A percentile compares a stretch with the other conserved stretches of the same genome.
Evolutionary conservation across 2,888 invertebrate genomes (phyloP).

Genomic region (Maniola hyperantus): DNA sequence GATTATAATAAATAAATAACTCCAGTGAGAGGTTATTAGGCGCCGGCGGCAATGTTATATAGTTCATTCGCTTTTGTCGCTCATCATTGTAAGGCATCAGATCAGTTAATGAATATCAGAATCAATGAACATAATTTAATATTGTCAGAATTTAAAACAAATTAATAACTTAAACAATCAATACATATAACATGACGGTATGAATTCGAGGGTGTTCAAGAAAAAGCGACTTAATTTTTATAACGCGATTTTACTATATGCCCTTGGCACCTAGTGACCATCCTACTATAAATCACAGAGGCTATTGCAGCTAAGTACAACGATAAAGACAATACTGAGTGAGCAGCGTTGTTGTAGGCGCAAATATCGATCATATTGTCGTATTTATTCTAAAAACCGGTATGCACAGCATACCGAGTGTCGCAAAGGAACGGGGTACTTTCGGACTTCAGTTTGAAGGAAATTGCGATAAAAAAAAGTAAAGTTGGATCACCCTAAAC

Average conservation of each 20-base stretch:
- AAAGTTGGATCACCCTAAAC: too few species aligned
- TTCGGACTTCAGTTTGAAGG: neutral
- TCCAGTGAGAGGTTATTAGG: slow-evolving; percentile 20
- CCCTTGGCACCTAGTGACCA: slow-evolving; percentile 8
- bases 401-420: slow-evolving; percentile 36
- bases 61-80: neutral
- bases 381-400: slow-evolving; percentile 21
- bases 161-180: too few species aligned
- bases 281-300: slow-evolving; percentile 28
- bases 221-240: neutral
- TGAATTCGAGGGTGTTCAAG: neutral
- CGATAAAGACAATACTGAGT: slow-evolving; percentile 40
- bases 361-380: slow-evolving; percentile 19
- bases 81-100: neutral
- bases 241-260: neutral
- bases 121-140: too few species aligned
- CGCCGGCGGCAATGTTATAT: neutral
- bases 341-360: slow-evolving; percentile 22
- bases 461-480: too few species aligned
- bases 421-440: neutral
- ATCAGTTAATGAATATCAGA: neutral
- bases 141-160: too few species aligned
- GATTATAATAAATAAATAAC: slow-evolving; percentile 39
- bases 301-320: slow-evolving; percentile 41
- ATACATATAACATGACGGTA: too few species aligned